Percentiles rank a stretch among this genome's conserved stretches.
phyloP scores from a whole-genome alignment of 2,888 invertebrate species.

The Parnassius mnemosyne region DNA sequence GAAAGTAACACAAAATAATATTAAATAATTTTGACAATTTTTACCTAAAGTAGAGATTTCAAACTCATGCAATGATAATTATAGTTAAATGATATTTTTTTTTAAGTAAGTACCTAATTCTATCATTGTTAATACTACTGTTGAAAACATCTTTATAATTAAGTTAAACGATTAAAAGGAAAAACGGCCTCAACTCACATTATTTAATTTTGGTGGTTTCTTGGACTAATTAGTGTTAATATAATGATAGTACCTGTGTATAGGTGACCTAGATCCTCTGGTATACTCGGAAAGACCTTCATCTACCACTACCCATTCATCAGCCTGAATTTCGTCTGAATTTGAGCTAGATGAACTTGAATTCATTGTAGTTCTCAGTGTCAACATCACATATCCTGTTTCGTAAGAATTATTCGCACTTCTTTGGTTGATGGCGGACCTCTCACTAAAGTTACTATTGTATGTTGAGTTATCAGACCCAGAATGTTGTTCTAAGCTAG shows the following conservation, averaged over 20 bases:
- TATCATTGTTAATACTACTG: no score
- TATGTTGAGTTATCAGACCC: constrained; percentile 31
- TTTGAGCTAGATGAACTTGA: background rate
- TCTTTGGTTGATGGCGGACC: background rate
- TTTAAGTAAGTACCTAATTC: no score
- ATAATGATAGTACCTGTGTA: constrained; percentile 23
- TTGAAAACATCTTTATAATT: no score
- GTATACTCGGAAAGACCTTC: constrained; percentile 36
- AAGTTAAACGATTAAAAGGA: background rate
- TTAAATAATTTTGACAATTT: no score
- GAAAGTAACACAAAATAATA: no score
- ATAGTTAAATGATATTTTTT: no score
- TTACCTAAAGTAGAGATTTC: no score
- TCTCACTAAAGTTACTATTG: constrained; percentile 11
- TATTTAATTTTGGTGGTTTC: constrained; percentile 27
- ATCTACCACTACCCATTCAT: constrained; percentile 33
- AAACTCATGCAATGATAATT: no score
- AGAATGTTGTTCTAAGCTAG: constrained; percentile 35
- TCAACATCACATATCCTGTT: background rate
- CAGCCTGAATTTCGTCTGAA: background rate
- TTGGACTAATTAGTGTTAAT: constrained; percentile 26
- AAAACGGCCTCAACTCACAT: constrained; percentile 37
- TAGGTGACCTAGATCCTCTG: background rate
- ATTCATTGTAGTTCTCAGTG: background rate
- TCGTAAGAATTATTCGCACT: constrained; percentile 2